Evolutionary conservation across 2,888 invertebrate species (phyloP), one percentile per base, ranked within the genome.

Genomic region (Octonoba sinensis): DNA sequence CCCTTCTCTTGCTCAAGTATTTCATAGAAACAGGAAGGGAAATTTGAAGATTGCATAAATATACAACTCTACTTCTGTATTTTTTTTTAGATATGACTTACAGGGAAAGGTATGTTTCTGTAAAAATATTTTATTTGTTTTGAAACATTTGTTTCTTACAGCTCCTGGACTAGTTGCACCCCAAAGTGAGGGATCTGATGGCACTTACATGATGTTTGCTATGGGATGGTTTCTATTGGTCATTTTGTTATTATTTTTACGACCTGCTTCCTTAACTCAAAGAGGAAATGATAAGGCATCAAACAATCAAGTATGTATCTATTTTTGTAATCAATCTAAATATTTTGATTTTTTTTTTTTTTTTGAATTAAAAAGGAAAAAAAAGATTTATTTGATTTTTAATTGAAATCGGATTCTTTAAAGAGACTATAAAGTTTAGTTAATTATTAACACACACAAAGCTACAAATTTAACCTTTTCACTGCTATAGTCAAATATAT

Each of bases 171-270:
- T 87, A 73, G 75, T 60, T 20, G 85, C 84, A 46, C 60, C 85
- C 3, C 87, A 87, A 49, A 59, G 15, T 57, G 64, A 54, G 77
- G 87, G 87, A 15, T 87, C 88, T 6, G 87, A 87, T 78, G 86
- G 86, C 83, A 88, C 85, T n/a, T 87, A 89, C 86, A 88, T 89
- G 87, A 88, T 89, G 87, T 89, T 89, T 86, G 88, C 89, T 87
- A 86, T 90, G 75, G 89, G 90, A 12, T 91, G 91, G 91, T 86
- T 90, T 36, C 87, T 90, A 49, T 86, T 91, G 82, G 91, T 91
- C 27, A 86, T 91, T 60, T 89, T 89, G n/a, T 86, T 91, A 59
- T 91, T 89, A 86, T 87, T 91, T 75, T 85, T 91, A 77, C 88
- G 91, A 78, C 91, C 91, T 36, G 86, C 87, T 69, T 88, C 88